These are phyloP conservation scores for Oxyruncus cristatus DNA, from an alignment of 2,113 vertebrate genomes.

Conservation along the genomic window DNA sequence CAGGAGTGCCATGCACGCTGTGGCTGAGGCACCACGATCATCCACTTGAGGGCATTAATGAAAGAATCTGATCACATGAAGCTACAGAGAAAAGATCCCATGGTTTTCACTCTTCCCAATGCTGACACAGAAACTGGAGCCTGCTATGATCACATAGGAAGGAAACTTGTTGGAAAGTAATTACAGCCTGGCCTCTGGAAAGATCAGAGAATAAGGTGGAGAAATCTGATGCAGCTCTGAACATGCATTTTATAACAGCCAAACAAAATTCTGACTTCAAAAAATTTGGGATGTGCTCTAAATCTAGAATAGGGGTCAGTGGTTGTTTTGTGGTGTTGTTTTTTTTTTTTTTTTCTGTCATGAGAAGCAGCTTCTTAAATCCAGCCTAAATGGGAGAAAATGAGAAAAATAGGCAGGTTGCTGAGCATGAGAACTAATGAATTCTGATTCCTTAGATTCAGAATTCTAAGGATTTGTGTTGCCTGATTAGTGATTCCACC, in stretches of 20 bases:
- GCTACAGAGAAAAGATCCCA: neutral
- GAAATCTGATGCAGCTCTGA: neutral
- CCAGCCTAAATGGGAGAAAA: neutral
- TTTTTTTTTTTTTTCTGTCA: neutral
- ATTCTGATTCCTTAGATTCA: neutral
- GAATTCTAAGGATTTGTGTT: neutral
- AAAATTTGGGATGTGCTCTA: neutral
- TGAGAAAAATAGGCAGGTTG: neutral
- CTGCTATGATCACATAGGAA: neutral
- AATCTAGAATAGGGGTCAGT: neutral
- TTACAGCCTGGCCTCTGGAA: neutral
- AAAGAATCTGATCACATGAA: fast-evolving
- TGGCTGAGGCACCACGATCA: neutral
- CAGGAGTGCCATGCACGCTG: neutral
- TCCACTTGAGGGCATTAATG: neutral
- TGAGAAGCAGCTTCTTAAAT: neutral
- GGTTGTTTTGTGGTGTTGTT: no score
- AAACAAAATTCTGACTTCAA: neutral
- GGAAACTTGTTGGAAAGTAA: neutral
- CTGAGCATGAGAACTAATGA: neutral
- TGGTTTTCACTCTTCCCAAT: neutral
- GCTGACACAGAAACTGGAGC: neutral
- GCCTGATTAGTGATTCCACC: neutral
- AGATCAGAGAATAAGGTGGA: neutral
- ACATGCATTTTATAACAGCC: neutral